Base-by-base conservation (phyloP, 2,797 vertebrate genomes). In the Zalophus californianus region DNA sequence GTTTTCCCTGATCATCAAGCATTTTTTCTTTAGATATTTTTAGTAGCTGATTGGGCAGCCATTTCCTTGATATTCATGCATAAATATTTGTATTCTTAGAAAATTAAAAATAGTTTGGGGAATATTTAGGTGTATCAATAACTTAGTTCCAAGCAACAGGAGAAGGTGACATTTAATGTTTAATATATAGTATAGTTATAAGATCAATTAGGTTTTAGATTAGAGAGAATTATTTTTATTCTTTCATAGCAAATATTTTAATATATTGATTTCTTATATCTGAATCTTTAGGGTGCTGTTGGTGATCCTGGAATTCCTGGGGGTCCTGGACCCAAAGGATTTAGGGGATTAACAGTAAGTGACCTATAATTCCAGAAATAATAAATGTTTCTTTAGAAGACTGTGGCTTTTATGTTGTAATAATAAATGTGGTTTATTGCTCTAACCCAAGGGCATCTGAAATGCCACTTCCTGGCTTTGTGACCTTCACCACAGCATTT, bases 271-370 rank as follows among this genome's bases (percentile, higher is more conserved):
- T 96, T 25, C 16, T 77, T 96, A 50, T 94, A 78, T 96, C 41
- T 94, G 32, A 96, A 21, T 82, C 56, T 70, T 92, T 91, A 97
- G 92, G 96, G 97, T 88, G 86, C 97, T 86, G 5, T 62, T 85
- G 97, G 91, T 6, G 54, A 97, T 70, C 56, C 92, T 73, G 94
- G 92, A 91, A 75, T 88, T 96, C 15, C 95, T 93, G 97, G 97
- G 48, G 15, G 73, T 6, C 1, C 0, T 7, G 92, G 93, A 58
- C 95, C 96, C 54, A 98, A 97, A 97, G 98, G 98, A 48, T 96
- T 91, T 50, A 77, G 75, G 15, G 97, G 92, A 38, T 75, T 54
- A 96, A 79, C 0, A 0, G 97, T 96, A 97, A 98, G 94, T 97
- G 32, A 1, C 4, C 52, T 29, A 0, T 50, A 15, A 93, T 50